These are phyloP conservation scores for Troides helena DNA, from an alignment of 2,888 invertebrate genomes.

Conservation along the genomic window DNA sequence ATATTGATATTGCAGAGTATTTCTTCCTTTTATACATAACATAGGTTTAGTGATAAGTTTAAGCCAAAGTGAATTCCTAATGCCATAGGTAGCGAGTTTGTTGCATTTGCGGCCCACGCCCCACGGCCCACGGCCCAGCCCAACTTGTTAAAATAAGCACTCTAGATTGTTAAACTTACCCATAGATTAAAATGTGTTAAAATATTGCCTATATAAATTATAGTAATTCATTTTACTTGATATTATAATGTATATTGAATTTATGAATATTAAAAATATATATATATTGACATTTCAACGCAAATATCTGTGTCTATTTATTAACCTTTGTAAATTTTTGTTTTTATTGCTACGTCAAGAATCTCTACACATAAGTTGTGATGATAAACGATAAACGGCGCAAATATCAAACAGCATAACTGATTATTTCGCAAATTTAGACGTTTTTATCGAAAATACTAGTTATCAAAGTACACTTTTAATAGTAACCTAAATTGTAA, in stretches of 20 bases:
- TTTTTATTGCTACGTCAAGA: too few relatives aligned
- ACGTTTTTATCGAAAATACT: too few relatives aligned
- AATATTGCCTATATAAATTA: conserved; percentile 81
- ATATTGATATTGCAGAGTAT: conserved; percentile 59
- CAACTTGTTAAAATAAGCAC: conserved; percentile 71
- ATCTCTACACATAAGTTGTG: too few relatives aligned
- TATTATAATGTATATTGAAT: conserved; percentile 81
- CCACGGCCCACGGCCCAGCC: conserved; percentile 34
- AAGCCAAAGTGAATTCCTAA: conserved; percentile 76
- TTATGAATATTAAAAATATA: conserved; percentile 80
- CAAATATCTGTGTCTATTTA: conserved; percentile 35
- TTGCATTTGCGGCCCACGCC: conserved; percentile 49
- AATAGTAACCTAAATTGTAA: too few relatives aligned
- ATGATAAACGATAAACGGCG: too few relatives aligned
- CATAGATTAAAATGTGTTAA: conserved; percentile 80
- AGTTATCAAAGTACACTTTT: too few relatives aligned
- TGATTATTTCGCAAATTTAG: too few relatives aligned
- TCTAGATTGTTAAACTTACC: conserved; percentile 78
- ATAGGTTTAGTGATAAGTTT: conserved; percentile 49
- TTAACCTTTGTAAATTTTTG: neutral
- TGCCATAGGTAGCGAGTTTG: conserved; percentile 68
- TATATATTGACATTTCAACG: conserved; percentile 77
- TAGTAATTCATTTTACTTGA: conserved; percentile 80
- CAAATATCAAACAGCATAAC: too few relatives aligned
- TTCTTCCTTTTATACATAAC: conserved; percentile 53